Conservation (phyloP, 2,888 invertebrate genomes). For the Gnatocerus cornutus region DNA sequence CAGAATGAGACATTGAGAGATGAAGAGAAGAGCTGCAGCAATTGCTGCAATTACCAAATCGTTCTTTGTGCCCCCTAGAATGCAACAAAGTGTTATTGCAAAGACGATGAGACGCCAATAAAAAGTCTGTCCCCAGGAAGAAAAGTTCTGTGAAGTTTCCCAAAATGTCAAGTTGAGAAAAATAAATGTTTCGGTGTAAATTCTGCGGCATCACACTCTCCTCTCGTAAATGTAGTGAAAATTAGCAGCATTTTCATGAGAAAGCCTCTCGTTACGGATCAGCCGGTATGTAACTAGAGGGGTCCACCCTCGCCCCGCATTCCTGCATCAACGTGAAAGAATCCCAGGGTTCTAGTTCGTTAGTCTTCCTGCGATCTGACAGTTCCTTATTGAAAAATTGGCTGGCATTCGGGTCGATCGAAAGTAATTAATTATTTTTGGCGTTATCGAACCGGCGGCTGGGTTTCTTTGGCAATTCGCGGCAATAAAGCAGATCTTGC, state of each 20-base stretch:
- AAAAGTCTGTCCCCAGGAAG: too few species aligned
- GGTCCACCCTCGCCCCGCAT: conserved; percentile 33
- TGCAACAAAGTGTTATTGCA: too few species aligned
- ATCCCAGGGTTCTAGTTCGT: conserved; percentile 66
- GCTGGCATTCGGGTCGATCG: conserved; percentile 77
- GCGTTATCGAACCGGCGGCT: conserved; percentile 26
- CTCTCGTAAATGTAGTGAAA: conserved; percentile 41
- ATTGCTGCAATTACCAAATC: too few species aligned
- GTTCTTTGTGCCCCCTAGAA: too few species aligned
- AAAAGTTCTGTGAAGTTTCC: too few species aligned
- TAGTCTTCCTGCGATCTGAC: conserved; percentile 68
- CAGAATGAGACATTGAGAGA: too few species aligned
- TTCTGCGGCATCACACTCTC: conserved; percentile 25
- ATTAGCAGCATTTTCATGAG: conserved; percentile 38
- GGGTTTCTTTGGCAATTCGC: conserved; percentile 14
- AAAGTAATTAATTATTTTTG: conserved; percentile 83
- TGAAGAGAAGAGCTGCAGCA: too few species aligned
- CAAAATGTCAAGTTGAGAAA: too few species aligned
- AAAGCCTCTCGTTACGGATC: conserved; percentile 45
- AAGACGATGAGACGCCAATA: too few species aligned
- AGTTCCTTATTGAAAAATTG: conserved; percentile 76
- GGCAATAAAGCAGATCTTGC: not conserved
- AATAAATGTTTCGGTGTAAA: conserved; percentile 1
- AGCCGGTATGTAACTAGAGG: conserved; percentile 40
- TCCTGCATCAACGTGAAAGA: conserved; percentile 53